Percentiles rank a stretch among this genome's conserved stretches.
Evolutionary conservation across 2,797 vertebrate species (phyloP).

Genomic region (Catharus ustulatus): DNA sequence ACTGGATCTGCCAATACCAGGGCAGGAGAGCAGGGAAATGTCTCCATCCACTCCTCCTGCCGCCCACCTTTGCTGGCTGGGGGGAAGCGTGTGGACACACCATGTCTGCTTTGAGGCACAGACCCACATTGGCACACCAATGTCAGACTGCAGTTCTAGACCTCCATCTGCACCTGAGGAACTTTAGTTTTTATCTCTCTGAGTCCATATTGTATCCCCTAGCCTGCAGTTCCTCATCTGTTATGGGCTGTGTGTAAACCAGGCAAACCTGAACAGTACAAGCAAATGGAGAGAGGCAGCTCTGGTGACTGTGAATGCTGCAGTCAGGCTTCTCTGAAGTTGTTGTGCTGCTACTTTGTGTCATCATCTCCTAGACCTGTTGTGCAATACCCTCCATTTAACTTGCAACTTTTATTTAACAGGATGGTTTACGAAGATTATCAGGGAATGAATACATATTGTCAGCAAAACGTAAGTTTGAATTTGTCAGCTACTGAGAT

Average conservation of each 20-base stretch:
- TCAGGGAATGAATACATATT: slow-evolving; percentile 94
- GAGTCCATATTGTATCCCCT: not conserved
- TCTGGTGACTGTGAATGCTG: not conserved
- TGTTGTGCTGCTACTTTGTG: not conserved
- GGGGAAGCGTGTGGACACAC: not conserved
- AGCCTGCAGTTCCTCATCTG: not conserved
- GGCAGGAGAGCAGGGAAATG: not conserved
- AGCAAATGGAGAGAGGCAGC: not conserved
- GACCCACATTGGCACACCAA: not conserved
- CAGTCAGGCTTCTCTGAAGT: not conserved
- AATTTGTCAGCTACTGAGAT: not conserved
- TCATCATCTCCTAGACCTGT: not conserved
- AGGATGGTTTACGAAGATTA: slow-evolving; percentile 94
- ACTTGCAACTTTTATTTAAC: slow-evolving; percentile 49
- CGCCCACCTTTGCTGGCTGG: not conserved
- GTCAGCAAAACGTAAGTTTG: slow-evolving; percentile 89
- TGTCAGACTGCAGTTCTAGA: not conserved
- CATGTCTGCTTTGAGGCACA: not conserved
- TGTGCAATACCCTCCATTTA: slow-evolving; percentile 1
- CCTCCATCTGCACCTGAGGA: not conserved
- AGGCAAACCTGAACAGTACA: not conserved
- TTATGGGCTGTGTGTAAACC: not conserved
- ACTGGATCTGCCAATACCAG: not conserved
- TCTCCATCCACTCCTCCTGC: not conserved
- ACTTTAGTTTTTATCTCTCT: not conserved